Evolutionary conservation across 1,140 invertebrate species (phyloP).

Genomic region (Monochamus saltuarius): DNA sequence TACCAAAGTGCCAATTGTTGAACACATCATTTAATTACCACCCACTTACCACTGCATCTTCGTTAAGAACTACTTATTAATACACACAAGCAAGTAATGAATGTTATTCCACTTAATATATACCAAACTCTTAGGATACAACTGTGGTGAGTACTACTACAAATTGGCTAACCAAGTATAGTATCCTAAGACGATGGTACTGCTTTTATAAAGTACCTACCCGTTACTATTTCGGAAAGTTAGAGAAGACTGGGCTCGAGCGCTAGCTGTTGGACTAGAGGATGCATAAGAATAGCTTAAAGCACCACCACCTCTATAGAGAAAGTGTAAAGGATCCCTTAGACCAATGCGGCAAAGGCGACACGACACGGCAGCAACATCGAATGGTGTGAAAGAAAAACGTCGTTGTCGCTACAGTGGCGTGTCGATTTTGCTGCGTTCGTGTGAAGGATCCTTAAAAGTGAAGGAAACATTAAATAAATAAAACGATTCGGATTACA

Average conservation of each 20-base stretch:
- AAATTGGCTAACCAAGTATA: not conserved
- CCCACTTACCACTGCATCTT: not conserved
- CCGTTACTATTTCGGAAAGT: constrained; percentile 18
- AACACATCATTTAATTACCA: too few relatives aligned
- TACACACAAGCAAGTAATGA: not conserved
- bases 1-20: not conserved
- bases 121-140: not conserved
- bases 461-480: not conserved
- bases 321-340: too few relatives aligned
- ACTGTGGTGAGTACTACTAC: not conserved
- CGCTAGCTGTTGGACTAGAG: constrained; percentile 30
- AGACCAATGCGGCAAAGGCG: too few relatives aligned
- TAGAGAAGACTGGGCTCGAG: constrained; percentile 33
- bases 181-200: too few relatives aligned
- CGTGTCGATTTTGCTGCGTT: not conserved
- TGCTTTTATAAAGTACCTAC: not conserved
- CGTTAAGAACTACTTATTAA: not conserved
- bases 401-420: not conserved
- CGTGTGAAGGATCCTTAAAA: not conserved
- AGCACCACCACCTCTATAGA: constrained; percentile 27
- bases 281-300: constrained; percentile 33
- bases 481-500: not conserved
- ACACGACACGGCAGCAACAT: too few relatives aligned
- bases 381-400: not conserved
- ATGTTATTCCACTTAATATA: not conserved